These are phyloP conservation scores for Halcyon smyrnensis DNA, from an alignment of 2,797 vertebrate genomes.

Conservation along the genomic window DNA sequence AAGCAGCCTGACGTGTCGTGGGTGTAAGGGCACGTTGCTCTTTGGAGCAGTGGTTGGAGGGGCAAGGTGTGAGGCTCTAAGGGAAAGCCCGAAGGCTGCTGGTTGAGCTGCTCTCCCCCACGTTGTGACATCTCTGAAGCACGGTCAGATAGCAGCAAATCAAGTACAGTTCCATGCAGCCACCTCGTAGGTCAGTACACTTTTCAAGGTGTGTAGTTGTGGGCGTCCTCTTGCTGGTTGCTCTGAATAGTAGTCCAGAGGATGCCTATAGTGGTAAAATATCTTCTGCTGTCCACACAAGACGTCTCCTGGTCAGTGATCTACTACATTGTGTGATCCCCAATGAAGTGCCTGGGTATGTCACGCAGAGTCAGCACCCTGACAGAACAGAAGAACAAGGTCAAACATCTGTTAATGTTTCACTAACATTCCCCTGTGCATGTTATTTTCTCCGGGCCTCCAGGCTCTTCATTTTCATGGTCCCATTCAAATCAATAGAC, in stretches of 20 bases:
- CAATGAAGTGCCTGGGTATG: background rate
- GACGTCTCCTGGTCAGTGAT: background rate
- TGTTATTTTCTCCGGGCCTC: background rate
- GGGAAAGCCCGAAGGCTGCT: background rate
- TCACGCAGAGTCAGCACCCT: background rate
- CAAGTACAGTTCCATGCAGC: background rate
- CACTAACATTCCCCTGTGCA: background rate
- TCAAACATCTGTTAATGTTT: background rate
- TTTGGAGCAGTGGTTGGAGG: background rate
- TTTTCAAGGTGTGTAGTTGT: background rate
- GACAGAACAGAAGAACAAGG: background rate
- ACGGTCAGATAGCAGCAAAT: background rate
- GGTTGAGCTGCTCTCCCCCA: background rate
- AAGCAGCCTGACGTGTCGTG: background rate
- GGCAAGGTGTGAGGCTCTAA: background rate
- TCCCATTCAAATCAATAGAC: background rate
- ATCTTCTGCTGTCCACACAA: background rate
- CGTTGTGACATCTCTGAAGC: background rate
- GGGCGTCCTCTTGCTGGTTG: background rate
- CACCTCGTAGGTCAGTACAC: accelerated
- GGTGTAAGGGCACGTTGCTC: accelerated
- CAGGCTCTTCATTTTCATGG: background rate
- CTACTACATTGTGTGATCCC: accelerated
- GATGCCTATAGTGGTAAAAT: background rate
- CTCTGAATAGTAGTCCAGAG: background rate